Conservation (phyloP, 2,888 invertebrate genomes). For the Trisateles emortualis region DNA sequence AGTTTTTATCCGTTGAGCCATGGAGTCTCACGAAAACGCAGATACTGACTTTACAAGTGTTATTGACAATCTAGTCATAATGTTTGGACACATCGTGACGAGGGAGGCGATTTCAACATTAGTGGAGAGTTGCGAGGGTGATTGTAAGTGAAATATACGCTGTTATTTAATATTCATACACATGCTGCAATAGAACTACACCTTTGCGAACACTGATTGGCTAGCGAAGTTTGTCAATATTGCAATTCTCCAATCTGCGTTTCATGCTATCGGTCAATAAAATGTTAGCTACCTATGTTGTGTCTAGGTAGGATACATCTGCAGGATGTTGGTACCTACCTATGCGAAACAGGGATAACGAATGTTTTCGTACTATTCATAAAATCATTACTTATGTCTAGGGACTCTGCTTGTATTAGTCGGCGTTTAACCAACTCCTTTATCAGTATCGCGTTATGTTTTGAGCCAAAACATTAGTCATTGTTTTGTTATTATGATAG, state of each 20-base stretch:
- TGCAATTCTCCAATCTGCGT: constrained; percentile 9
- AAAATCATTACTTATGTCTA: constrained; percentile 28
- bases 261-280: constrained; percentile 29
- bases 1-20: constrained; percentile 13
- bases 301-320: constrained; percentile 9
- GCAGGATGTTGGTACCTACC: background rate
- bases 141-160: constrained; percentile 66
- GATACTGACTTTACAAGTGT: constrained; percentile 48
- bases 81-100: constrained; percentile 69
- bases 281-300: constrained; percentile 11
- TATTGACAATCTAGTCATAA: constrained; percentile 62
- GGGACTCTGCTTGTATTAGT: background rate
- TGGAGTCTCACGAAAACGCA: constrained; percentile 34
- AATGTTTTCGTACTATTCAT: constrained; percentile 19
- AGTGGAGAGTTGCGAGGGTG: constrained; percentile 71
- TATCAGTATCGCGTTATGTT: no score
- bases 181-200: background rate
- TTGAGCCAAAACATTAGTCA: no score
- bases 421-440: no score
- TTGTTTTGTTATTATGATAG: no score
- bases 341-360: constrained; percentile 34
- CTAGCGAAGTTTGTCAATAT: constrained; percentile 24
- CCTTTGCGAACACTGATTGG: constrained; percentile 13
- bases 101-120: constrained; percentile 67
- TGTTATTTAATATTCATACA: background rate